phyloP scores from a whole-genome alignment of 2,888 invertebrate species.

The Pecten maximus region DNA sequence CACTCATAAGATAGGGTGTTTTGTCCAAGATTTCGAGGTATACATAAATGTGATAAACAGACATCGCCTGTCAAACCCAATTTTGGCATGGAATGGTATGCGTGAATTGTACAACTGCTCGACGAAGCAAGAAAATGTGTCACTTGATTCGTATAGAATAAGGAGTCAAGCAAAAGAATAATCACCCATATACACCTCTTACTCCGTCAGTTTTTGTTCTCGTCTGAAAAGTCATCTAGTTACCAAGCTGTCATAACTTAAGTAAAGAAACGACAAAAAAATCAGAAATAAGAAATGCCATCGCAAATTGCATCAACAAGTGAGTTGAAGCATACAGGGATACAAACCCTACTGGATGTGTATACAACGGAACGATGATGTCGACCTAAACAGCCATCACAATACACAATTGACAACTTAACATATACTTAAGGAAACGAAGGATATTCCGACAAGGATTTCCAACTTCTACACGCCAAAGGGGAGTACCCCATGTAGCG shows the following conservation, averaged over 20 bases:
- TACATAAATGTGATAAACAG: constrained; percentile 23
- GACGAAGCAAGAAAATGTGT: constrained; percentile 18
- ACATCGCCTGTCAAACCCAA: constrained; percentile 4
- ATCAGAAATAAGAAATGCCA: neutral
- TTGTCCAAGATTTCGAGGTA: neutral
- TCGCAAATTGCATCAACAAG: neutral
- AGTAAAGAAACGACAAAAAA: neutral
- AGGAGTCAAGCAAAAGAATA: neutral
- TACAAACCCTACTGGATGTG: neutral
- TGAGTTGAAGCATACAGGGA: neutral
- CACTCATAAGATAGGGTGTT: neutral
- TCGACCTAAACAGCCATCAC: neutral
- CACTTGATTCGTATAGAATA: neutral
- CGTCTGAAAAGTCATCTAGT: neutral
- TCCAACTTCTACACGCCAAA: neutral
- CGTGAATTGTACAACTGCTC: constrained; percentile 18
- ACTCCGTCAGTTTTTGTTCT: neutral
- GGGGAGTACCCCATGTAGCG: neutral
- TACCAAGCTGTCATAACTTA: constrained; percentile 10
- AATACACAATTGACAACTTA: neutral
- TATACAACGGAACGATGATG: neutral
- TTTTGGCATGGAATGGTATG: constrained; percentile 18
- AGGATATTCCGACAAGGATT: neutral
- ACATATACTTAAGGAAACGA: neutral
- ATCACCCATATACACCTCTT: neutral